Conservation (phyloP, 2,888 invertebrate genomes). For the Galeruca laticollis region DNA sequence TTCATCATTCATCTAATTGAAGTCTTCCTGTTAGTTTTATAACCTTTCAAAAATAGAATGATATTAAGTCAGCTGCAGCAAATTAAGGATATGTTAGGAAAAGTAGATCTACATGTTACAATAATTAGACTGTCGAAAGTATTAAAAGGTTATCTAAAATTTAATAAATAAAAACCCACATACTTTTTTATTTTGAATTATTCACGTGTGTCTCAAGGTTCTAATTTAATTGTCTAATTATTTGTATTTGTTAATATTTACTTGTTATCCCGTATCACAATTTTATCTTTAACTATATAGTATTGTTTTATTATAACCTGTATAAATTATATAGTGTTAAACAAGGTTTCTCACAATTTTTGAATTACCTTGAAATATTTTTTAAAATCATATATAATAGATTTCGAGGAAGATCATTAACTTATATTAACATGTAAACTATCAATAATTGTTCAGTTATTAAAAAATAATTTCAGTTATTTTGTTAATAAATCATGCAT, state of each 20-base stretch:
- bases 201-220: not conserved
- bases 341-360: slow-evolving; percentile 2
- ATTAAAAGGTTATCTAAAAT: too few relatives aligned
- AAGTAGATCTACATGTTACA: too few relatives aligned
- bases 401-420: slow-evolving; percentile 10
- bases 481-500: not conserved
- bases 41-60: not conserved
- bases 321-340: not conserved
- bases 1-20: slow-evolving; percentile 12
- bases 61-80: not conserved
- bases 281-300: not conserved
- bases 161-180: too few relatives aligned
- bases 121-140: not conserved
- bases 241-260: not conserved
- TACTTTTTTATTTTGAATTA: not conserved
- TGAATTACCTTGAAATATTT: slow-evolving; percentile 10
- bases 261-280: not conserved
- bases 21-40: slow-evolving; percentile 2
- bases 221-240: not conserved
- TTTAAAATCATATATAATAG: slow-evolving; percentile 2
- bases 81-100: not conserved
- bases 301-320: not conserved
- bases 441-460: not conserved
- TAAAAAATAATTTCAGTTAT: slow-evolving; percentile 2
- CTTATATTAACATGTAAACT: slow-evolving; percentile 2